phyloP scores from a whole-genome alignment of 2,113 vertebrate genomes.

The Atherinomorus stipes region DNA sequence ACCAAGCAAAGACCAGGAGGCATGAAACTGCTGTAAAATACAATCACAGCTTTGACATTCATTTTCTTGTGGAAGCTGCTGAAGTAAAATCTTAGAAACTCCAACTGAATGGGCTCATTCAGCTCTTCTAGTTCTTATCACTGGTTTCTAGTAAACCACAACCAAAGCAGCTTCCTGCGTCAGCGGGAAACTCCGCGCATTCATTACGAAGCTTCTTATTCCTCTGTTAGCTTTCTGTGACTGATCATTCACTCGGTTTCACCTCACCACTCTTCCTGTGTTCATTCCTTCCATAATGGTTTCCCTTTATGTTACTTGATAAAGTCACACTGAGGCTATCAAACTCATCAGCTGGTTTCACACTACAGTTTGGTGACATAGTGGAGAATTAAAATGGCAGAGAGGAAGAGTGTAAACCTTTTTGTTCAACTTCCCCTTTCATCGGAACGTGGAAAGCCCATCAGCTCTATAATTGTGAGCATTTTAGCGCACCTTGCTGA shows the following conservation, averaged over 20 bases:
- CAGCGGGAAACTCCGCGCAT: slow-evolving; percentile 47
- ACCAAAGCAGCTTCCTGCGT: slow-evolving; percentile 39
- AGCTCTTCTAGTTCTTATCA: neutral
- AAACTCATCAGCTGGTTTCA: neutral
- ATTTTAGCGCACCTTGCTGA: slow-evolving; percentile 1
- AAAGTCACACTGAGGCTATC: neutral
- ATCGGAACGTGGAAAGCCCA: slow-evolving; percentile 21
- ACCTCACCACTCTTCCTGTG: neutral
- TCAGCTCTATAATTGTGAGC: neutral
- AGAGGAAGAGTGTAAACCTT: neutral
- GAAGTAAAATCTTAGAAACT: neutral
- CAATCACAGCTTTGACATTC: neutral
- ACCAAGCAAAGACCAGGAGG: neutral
- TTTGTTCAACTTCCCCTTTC: slow-evolving; percentile 38
- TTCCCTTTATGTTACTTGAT: neutral
- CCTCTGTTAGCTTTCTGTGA: neutral
- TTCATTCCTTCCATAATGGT: neutral
- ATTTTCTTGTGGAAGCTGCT: neutral
- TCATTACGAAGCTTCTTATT: slow-evolving; percentile 2
- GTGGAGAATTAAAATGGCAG: neutral
- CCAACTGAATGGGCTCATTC: neutral
- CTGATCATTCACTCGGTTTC: slow-evolving; percentile 31
- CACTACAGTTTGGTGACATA: neutral
- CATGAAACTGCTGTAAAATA: neutral
- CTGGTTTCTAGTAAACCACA: slow-evolving; percentile 29